Percentiles rank a stretch among this genome's conserved stretches.
Evolutionary conservation across 2,888 invertebrate species (phyloP).

Genomic region (Caenorhabditis sinica): DNA sequence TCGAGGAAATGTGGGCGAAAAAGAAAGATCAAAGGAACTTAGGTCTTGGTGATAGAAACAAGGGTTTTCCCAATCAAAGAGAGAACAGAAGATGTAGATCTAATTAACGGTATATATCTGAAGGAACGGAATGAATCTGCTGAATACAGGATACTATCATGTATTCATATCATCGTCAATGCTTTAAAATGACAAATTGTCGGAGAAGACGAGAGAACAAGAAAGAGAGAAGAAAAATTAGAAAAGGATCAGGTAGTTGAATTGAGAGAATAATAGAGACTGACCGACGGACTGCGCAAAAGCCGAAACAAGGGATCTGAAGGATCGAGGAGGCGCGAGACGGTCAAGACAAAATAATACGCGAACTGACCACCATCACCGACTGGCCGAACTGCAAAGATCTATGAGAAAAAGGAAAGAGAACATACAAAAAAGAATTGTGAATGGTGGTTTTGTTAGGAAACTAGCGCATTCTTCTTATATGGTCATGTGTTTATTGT

Average conservation of each 20-base stretch:
- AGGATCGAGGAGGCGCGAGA: slow-evolving; percentile 32
- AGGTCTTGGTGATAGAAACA: background rate
- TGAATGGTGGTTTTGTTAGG: slow-evolving; percentile 30
- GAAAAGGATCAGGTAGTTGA: slow-evolving; percentile 47
- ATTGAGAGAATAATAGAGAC: slow-evolving; percentile 19
- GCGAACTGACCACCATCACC: slow-evolving; percentile 32
- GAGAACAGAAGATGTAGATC: background rate
- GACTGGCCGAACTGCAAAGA: slow-evolving; percentile 53
- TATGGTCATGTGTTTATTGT: slow-evolving; percentile 4
- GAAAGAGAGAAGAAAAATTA: slow-evolving; percentile 24
- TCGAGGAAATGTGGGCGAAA: background rate
- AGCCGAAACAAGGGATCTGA: slow-evolving; percentile 2
- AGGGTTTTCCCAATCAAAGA: background rate
- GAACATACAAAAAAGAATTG: slow-evolving; percentile 32
- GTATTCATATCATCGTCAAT: slow-evolving; percentile 4
- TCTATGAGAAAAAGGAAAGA: slow-evolving; percentile 24
- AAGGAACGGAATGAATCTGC: background rate
- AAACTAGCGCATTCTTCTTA: slow-evolving; percentile 23
- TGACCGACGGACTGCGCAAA: slow-evolving; percentile 44
- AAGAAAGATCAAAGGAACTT: background rate
- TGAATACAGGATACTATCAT: slow-evolving; percentile 13
- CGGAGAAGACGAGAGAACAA: slow-evolving; percentile 10
- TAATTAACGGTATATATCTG: slow-evolving; percentile 7
- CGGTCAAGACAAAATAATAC: slow-evolving; percentile 30
- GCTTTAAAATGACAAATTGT: slow-evolving; percentile 10